Evolutionary conservation across 1,140 invertebrate species (phyloP).

Genomic region (Dolichoris vasculosae): DNA sequence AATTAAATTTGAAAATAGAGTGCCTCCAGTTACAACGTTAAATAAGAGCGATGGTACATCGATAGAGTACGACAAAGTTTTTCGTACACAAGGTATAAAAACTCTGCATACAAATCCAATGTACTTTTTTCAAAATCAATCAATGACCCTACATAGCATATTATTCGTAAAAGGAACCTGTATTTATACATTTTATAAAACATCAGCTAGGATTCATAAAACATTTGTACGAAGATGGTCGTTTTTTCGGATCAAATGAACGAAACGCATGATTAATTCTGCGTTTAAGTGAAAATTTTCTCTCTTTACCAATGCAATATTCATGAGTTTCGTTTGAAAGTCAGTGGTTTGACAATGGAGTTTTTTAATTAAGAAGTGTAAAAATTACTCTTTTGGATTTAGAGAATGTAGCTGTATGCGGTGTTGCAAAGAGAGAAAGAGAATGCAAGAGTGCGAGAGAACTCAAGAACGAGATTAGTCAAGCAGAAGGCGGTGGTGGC

Average conservation of each 20-base stretch:
- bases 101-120: too few relatives aligned
- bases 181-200: too few relatives aligned
- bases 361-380: constrained; percentile 12
- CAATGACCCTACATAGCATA: too few relatives aligned
- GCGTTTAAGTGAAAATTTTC: background rate
- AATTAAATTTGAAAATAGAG: too few relatives aligned
- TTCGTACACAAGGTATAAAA: too few relatives aligned
- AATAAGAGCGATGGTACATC: too few relatives aligned
- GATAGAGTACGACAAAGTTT: too few relatives aligned
- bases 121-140: too few relatives aligned
- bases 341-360: background rate
- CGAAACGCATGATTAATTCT: background rate
- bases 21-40: too few relatives aligned
- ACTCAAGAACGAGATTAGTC: constrained; percentile 30
- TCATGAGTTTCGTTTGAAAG: background rate
- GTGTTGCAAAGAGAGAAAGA: constrained; percentile 45
- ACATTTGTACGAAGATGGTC: too few relatives aligned
- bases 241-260: background rate
- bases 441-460: constrained; percentile 17
- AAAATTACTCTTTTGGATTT: background rate
- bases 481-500: constrained; percentile 25
- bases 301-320: background rate
- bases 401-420: background rate
- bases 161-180: too few relatives aligned
- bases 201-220: too few relatives aligned